A percentile compares a stretch with the other conserved stretches of the same genome.
These are phyloP conservation scores for Carapus acus DNA, from an alignment of 2,797 vertebrate genomes.

Conservation along the genomic window DNA sequence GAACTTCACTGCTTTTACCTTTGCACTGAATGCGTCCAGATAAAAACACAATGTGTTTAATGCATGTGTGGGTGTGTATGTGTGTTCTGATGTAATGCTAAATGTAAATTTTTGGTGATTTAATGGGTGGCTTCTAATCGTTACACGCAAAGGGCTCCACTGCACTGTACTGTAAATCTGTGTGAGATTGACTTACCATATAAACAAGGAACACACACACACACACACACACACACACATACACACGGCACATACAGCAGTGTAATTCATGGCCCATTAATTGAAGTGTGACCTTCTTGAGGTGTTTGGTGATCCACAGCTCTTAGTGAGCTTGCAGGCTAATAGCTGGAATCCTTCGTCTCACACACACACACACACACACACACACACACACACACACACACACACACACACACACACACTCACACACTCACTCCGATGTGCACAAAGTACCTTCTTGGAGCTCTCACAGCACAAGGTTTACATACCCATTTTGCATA, in stretches of 20 bases:
- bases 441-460: constrained; percentile 14
- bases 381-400: constrained; percentile 6
- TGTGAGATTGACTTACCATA: constrained; percentile 2
- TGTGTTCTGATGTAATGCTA: constrained; percentile 1
- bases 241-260: background rate
- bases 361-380: constrained; percentile 7
- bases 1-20: background rate
- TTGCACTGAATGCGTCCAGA: too few relatives aligned
- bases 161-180: background rate
- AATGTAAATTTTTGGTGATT: background rate
- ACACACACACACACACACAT: constrained; percentile 7
- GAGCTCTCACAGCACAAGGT: too few relatives aligned
- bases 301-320: constrained; percentile 29
- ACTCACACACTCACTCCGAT: background rate
- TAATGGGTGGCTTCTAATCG: background rate
- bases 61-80: background rate
- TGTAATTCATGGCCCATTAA: constrained; percentile 39
- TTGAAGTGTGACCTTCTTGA: constrained; percentile 36
- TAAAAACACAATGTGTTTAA: too few relatives aligned
- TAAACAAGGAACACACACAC: background rate
- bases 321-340: constrained; percentile 25
- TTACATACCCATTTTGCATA: constrained; percentile 5
- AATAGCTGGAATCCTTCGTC: constrained; percentile 28
- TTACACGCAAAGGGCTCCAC: background rate
- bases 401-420: too few relatives aligned